phyloP scores from a whole-genome alignment of 2,113 vertebrate species.

The Romanogobio albipinnatus region DNA sequence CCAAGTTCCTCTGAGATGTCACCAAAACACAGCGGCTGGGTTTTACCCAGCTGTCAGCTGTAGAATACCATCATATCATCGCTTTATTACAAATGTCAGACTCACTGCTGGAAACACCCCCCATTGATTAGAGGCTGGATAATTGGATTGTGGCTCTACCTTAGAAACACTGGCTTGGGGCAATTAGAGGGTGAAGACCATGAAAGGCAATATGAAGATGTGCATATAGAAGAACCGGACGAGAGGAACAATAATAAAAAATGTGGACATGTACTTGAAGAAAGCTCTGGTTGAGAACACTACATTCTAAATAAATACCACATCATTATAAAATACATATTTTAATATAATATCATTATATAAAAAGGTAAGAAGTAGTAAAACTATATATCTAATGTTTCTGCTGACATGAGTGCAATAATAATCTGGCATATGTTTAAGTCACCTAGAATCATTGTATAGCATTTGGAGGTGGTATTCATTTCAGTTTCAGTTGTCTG shows the following conservation, averaged over 20 bases:
- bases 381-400: neutral
- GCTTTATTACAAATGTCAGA: constrained; percentile 70
- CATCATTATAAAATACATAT: neutral
- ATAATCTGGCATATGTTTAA: neutral
- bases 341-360: neutral
- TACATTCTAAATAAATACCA: too few species aligned
- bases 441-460: neutral
- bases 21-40: constrained; percentile 41
- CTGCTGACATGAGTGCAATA: neutral
- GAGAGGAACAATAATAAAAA: neutral
- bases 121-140: constrained; percentile 65
- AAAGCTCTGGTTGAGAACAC: neutral
- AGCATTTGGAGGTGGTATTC: neutral
- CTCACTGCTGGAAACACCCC: constrained; percentile 64
- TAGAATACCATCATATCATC: constrained; percentile 62
- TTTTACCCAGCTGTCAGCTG: constrained; percentile 62
- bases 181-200: constrained; percentile 54
- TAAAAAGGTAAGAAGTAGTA: neutral
- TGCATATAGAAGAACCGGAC: neutral
- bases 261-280: neutral
- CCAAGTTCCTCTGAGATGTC: constrained; percentile 54
- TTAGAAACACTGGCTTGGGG: constrained; percentile 48
- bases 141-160: constrained; percentile 71
- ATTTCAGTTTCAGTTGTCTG: neutral
- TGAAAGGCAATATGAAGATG: constrained; percentile 44